Conservation (phyloP, 1,140 invertebrate genomes). For the Heterodera schachtii region DNA sequence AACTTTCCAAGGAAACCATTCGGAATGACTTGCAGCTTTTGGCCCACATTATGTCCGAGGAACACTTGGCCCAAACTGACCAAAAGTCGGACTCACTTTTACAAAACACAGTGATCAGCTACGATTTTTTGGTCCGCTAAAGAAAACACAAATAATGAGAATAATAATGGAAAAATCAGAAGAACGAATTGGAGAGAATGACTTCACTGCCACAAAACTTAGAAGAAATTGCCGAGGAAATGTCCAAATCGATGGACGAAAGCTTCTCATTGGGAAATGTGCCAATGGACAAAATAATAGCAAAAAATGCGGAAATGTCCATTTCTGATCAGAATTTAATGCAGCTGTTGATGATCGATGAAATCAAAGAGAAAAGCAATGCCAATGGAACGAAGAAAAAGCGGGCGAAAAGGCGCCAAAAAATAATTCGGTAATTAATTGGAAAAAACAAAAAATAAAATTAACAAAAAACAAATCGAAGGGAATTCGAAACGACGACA, state of each 20-base stretch:
- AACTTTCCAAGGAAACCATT: neutral
- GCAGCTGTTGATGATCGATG: neutral
- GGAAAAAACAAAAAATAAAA: too few species aligned
- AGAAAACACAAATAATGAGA: too few species aligned
- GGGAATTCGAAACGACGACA: constrained; percentile 1
- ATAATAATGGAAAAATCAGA: neutral
- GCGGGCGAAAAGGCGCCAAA: neutral
- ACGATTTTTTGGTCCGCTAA: constrained; percentile 24
- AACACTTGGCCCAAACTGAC: constrained; percentile 7
- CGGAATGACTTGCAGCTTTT: constrained; percentile 24
- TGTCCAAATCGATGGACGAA: neutral
- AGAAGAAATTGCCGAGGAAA: neutral
- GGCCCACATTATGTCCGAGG: constrained; percentile 23
- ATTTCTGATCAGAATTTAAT: neutral
- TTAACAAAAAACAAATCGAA: neutral
- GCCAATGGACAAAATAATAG: neutral
- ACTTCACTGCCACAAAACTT: neutral
- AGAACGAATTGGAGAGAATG: constrained; percentile 10
- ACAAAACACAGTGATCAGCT: constrained; percentile 5
- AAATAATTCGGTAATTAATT: neutral
- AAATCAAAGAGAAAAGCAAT: neutral
- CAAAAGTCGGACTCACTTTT: neutral
- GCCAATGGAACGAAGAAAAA: neutral
- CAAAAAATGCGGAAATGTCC: neutral
- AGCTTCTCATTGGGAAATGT: neutral